Conservation (phyloP, 1,140 invertebrate species). For the Pseudomyrmex dendroicus region DNA sequence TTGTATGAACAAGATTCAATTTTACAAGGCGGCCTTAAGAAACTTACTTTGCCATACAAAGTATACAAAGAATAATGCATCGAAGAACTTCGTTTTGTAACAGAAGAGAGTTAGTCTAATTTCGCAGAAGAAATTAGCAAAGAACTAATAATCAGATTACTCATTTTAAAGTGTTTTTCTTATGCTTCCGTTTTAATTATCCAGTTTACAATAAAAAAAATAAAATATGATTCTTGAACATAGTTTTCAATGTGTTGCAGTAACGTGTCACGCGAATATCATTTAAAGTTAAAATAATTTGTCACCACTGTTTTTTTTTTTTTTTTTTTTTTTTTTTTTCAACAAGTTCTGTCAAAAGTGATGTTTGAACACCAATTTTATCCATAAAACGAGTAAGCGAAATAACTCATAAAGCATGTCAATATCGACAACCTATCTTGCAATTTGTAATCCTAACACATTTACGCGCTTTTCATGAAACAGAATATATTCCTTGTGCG, state of each 20-base stretch:
- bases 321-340: not conserved
- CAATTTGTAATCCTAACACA: constrained; percentile 54
- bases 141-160: constrained; percentile 71
- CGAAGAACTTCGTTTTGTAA: constrained; percentile 47
- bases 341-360: constrained; percentile 14
- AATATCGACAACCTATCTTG: constrained; percentile 50
- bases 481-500: constrained; percentile 12
- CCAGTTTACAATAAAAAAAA: not conserved
- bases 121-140: constrained; percentile 71
- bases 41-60: constrained; percentile 54
- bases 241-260: no score
- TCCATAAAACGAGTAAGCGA: constrained; percentile 21
- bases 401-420: constrained; percentile 42
- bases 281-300: no score
- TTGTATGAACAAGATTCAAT: constrained; percentile 63
- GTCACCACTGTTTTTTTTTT: no score
- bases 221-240: constrained; percentile 14
- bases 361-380: constrained; percentile 36
- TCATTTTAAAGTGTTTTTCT: constrained; percentile 64
- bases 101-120: constrained; percentile 70
- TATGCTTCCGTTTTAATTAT: constrained; percentile 49
- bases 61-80: constrained; percentile 16
- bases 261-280: not conserved
- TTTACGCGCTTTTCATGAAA: constrained; percentile 17
- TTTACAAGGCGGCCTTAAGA: constrained; percentile 31